Evolutionary conservation across 1,140 invertebrate species (phyloP), one percentile per base, ranked within the genome.

Genomic region (Zaprionus lachaisei): DNA sequence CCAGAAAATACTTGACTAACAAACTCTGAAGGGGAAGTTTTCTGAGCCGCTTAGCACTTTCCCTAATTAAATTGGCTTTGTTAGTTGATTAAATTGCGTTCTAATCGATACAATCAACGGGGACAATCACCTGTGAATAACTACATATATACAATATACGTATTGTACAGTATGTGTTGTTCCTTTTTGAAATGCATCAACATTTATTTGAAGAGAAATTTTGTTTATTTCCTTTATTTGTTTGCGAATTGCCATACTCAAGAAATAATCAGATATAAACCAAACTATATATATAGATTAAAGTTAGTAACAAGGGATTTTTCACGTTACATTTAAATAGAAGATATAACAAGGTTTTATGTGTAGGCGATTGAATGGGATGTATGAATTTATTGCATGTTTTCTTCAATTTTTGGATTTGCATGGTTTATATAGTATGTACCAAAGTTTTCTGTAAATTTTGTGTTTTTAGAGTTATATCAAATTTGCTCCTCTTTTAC

Each of bases 21-120:
- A 34, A 34, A 55, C 31, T 37, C 4, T 12, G n/a, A 17, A 14
- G 12, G 15, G 22, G 15, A 34, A 24, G 57, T 62, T 63, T 31
- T 57, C 51, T 34, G 28, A 26, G 20, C 28, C 20, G 37, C 22
- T 51, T 20, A 70, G 54, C 84, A 87, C 84, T 89, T 83, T 78
- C 41, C 54, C 65, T 89, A 83, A 87, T 90, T 87, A 90, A 87
- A 79, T 84, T 60, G 28, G 7, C 22, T 26, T 38, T 44, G 28
- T 51, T 34, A 20, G 15, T 38, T 67, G 56, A 77, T 66, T 67
- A 66, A 77, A 72, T 47, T 51, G 69, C 24, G 34, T 12, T 41
- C 55, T 60, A 86, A 86, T 87, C 83, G 68, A 81, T 87, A 84
- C 49, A 79, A 87, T 87, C 83, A 73, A 73, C 68, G 49, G 24